Conservation (phyloP, 2,113 vertebrate species). For the Cranoglanis bouderius region DNA sequence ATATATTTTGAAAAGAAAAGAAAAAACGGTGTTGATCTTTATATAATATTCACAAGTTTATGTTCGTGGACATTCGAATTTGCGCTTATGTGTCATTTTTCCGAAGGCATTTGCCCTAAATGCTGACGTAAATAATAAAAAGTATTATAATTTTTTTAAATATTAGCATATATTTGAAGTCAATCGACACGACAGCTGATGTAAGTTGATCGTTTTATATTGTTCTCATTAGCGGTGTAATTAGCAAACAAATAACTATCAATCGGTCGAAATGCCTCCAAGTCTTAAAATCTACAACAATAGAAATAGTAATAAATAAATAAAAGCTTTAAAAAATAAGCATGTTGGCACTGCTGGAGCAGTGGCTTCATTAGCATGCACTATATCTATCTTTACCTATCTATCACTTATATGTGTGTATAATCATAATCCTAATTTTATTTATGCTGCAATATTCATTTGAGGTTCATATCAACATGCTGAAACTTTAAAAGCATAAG, state of each 20-base stretch:
- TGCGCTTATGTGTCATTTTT: neutral
- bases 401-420: too few relatives aligned
- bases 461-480: too few relatives aligned
- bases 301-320: too few relatives aligned
- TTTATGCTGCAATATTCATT: too few relatives aligned
- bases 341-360: neutral
- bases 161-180: neutral
- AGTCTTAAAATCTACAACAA: neutral
- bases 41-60: neutral
- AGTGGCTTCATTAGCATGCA: neutral
- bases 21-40: neutral
- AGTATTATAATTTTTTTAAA: too few relatives aligned
- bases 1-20: conserved; percentile 60
- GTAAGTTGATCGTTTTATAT: neutral
- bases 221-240: neutral
- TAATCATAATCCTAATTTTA: too few relatives aligned
- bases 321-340: neutral
- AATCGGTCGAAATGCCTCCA: neutral
- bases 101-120: neutral
- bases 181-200: neutral
- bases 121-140: neutral
- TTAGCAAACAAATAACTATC: neutral
- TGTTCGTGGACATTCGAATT: neutral
- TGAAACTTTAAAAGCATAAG: neutral
- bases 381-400: neutral